These are phyloP conservation scores for Lepus oiostolus DNA, from an alignment of 2,797 vertebrate genomes.

Conservation along the genomic window DNA sequence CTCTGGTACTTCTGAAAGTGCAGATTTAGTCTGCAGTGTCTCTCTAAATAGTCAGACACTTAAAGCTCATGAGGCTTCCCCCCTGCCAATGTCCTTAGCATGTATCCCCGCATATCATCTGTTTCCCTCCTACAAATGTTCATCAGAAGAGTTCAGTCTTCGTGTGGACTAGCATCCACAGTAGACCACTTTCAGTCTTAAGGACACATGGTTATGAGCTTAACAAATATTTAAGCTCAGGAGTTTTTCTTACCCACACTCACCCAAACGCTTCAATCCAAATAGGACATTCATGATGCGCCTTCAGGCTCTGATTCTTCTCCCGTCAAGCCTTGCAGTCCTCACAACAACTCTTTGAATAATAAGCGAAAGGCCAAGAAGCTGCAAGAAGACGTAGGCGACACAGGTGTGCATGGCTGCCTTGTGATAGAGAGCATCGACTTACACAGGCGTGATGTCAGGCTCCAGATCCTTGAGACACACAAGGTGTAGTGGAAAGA, in stretches of 20 bases:
- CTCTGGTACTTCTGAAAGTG: constrained; percentile 56
- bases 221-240: constrained; percentile 28
- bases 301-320: neutral
- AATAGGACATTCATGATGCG: neutral
- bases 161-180: constrained; percentile 61
- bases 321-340: neutral
- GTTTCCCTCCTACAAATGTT: constrained; percentile 60
- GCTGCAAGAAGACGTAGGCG: neutral
- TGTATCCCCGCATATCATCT: constrained; percentile 52
- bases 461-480: neutral
- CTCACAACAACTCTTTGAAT: neutral
- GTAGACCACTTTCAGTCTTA: constrained; percentile 22
- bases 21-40: constrained; percentile 50
- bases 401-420: neutral
- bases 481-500: too few relatives aligned
- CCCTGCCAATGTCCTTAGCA: constrained; percentile 67
- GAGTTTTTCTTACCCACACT: constrained; percentile 15
- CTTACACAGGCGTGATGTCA: neutral
- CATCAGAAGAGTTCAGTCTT: constrained; percentile 63
- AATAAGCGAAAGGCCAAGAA: neutral
- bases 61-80: constrained; percentile 58
- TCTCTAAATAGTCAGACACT: constrained; percentile 67
- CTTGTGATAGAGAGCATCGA: neutral
- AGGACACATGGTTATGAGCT: constrained; percentile 15
- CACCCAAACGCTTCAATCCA: neutral